phyloP scores from a whole-genome alignment of 2,113 vertebrate genomes.

The Malurus melanocephalus region DNA sequence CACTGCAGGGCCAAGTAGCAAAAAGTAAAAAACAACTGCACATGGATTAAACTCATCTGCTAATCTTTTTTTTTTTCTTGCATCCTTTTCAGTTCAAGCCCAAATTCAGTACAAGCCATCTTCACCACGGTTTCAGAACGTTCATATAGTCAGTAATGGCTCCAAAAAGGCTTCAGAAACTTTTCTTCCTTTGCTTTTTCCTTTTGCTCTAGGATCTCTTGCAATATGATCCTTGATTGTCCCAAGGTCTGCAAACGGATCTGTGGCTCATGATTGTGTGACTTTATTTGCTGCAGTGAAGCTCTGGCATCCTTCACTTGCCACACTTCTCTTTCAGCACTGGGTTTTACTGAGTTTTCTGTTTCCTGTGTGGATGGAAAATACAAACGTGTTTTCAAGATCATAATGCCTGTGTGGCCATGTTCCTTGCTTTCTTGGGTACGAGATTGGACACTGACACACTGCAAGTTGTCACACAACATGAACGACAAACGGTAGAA shows the following conservation, averaged over 20 bases:
- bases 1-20: neutral
- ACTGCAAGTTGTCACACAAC: rapidly evolving
- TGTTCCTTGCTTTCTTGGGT: neutral
- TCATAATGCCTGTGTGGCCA: neutral
- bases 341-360: neutral
- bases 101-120: neutral
- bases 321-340: neutral
- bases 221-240: neutral
- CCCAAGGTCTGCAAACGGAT: neutral
- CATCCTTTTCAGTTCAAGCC: neutral
- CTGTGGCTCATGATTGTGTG: neutral
- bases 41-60: neutral
- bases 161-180: neutral
- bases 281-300: neutral
- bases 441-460: neutral
- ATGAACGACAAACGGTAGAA: neutral
- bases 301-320: neutral
- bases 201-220: neutral
- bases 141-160: neutral
- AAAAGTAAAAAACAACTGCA: neutral
- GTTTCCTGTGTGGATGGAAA: neutral
- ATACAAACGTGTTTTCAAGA: neutral
- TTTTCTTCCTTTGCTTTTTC: neutral
- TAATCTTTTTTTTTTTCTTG: neutral
- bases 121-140: neutral